Evolutionary conservation across 2,797 vertebrate species (phyloP).

Genomic region (Tolypeutes matacus): DNA sequence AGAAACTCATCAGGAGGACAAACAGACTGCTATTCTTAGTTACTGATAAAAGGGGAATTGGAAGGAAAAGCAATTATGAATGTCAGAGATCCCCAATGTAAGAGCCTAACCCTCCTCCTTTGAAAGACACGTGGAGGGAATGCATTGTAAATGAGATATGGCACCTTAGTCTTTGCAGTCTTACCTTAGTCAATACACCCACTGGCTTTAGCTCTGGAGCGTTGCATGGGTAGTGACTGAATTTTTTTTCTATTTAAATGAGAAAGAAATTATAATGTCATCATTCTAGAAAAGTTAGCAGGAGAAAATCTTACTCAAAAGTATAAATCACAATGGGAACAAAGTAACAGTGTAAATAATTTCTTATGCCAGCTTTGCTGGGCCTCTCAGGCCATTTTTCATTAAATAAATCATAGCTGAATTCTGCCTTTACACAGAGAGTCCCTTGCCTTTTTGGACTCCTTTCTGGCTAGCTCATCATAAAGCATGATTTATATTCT

Average conservation of each 20-base stretch:
- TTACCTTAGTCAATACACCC: not conserved
- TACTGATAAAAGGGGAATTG: slow-evolving; percentile 23
- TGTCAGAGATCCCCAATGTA: not conserved
- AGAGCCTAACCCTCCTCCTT: not conserved
- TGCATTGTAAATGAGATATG: slow-evolving; percentile 30
- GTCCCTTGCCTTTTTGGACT: not conserved
- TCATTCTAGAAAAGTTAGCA: not conserved
- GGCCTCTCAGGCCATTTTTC: not conserved
- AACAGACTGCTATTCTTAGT: slow-evolving; percentile 31
- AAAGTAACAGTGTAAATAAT: slow-evolving; percentile 5
- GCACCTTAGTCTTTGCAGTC: not conserved
- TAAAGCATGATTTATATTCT: slow-evolving; percentile 28
- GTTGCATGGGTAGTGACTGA: not conserved
- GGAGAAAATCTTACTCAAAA: not conserved
- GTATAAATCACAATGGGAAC: not conserved
- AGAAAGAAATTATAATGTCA: not conserved
- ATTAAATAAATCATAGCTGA: not conserved
- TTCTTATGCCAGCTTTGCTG: not conserved
- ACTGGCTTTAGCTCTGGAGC: not conserved
- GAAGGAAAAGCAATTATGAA: slow-evolving; percentile 48
- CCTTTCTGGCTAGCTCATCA: not conserved
- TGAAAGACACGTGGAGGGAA: not conserved
- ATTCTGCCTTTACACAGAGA: slow-evolving; percentile 33
- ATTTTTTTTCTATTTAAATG: not conserved
- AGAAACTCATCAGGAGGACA: slow-evolving; percentile 17